Percentiles rank a stretch among this genome's conserved stretches.
Conservation (phyloP, 2,797 vertebrate genomes). For the Peromyscus melanophrys region DNA sequence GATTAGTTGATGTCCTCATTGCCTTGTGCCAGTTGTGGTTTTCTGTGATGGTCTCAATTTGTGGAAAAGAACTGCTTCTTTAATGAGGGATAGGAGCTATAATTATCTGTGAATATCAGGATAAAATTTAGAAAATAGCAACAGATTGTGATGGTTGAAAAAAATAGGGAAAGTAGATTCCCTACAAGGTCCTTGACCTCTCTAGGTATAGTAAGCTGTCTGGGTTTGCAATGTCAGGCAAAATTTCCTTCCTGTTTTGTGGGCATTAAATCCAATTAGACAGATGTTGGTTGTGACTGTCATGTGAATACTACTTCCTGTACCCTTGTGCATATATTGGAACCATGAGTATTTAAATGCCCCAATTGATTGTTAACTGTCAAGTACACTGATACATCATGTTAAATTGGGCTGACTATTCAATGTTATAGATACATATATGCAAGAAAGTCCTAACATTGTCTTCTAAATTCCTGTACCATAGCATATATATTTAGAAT, state of each 20-base stretch:
- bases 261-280: neutral
- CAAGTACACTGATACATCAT: neutral
- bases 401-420: neutral
- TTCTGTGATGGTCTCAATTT: neutral
- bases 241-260: neutral
- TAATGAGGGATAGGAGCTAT: neutral
- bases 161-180: neutral
- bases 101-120: neutral
- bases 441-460: neutral
- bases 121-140: neutral
- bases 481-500: neutral
- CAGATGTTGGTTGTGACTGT: accelerated
- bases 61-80: neutral
- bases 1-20: neutral
- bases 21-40: neutral
- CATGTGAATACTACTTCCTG: neutral
- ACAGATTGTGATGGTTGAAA: neutral
- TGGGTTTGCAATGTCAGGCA: neutral
- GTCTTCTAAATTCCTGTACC: neutral
- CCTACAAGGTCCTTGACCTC: neutral
- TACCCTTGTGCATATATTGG: neutral
- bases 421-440: neutral
- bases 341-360: neutral
- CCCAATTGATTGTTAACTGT: neutral
- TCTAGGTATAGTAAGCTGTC: neutral